Conservation (phyloP, 2,888 invertebrate species). For the Buathra laborator region DNA sequence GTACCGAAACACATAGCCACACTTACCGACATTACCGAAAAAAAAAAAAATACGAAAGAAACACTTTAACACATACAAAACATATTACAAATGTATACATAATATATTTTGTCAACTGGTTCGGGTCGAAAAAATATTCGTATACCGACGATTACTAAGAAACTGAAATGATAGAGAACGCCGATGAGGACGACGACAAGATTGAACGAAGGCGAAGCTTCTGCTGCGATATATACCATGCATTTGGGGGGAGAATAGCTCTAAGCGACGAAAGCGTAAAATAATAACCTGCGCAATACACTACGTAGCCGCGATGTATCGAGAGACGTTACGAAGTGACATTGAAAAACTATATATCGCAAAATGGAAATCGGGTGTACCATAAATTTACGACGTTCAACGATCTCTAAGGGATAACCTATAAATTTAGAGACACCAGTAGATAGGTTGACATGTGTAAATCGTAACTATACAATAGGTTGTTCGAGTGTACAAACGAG, state of each 20-base stretch:
- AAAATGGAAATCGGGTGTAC: constrained; percentile 50
- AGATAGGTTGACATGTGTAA: constrained; percentile 61
- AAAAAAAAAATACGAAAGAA: not conserved
- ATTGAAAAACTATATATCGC: constrained; percentile 6
- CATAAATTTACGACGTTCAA: constrained; percentile 67
- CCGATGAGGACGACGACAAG: constrained; percentile 8
- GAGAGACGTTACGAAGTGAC: constrained; percentile 9
- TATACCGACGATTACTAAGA: constrained; percentile 7
- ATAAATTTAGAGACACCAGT: constrained; percentile 49
- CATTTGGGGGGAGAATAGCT: constrained; percentile 36
- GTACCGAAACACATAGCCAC: constrained; percentile 32
- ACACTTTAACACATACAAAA: constrained; percentile 7
- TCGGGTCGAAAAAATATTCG: constrained; percentile 26
- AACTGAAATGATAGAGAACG: not conserved
- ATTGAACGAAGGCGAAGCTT: constrained; percentile 8
- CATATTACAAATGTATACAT: constrained; percentile 62
- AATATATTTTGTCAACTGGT: constrained; percentile 59
- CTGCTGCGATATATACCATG: constrained; percentile 43
- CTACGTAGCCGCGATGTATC: not conserved
- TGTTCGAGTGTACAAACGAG: constrained; percentile 68
- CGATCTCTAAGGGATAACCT: constrained; percentile 45
- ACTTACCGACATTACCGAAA: constrained; percentile 1
- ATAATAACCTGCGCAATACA: not conserved
- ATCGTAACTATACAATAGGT: constrained; percentile 67
- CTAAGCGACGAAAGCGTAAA: constrained; percentile 20